Evolutionary conservation across 2,888 invertebrate species (phyloP), one percentile per base, ranked within the genome.

Genomic region (Drosophila maculinotata): DNA sequence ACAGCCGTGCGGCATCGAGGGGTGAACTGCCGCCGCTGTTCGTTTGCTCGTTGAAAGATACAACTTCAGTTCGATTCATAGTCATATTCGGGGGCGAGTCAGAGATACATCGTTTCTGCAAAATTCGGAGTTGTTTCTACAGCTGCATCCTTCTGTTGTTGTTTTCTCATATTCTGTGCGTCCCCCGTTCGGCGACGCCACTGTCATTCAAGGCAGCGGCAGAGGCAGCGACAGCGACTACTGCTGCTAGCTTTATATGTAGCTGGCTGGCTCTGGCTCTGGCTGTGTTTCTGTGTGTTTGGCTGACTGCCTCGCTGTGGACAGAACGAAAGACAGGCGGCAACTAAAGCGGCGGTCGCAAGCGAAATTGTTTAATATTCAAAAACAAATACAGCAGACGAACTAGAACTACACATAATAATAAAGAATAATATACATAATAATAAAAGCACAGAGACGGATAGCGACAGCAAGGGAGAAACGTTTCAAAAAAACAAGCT

Each of bases 301-400:
- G 57, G 82, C 79, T 79, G 83, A 76, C 76, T 76, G 76, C 76
- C 76, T 76, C 69, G 76, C 76, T 76, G 76, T 80, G 83, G 80
- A 79, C 83, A 83, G 79, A 79, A 79, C 82, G 80, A 78, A 83
- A 80, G 83, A 80, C 80, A 83, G 80, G 83, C 80, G 80, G 83
- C 80, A 76, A 80, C 80, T 80, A 78, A 80, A 76, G 68, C 70
- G 75, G 74, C 75, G 63, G 67, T 74, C 74, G 67, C 74, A 48
- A 70, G 57, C 74, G 53, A 74, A 73, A 74, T 74, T 73, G 64
- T 73, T 73, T 73, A 72, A 72, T 69, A 64, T 69, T 76, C n/a
- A 65, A 75, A 74, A 53, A 70, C 54, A 74, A 76, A 63, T 59
- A 72, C 52, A 56, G 35, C 36, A 47, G 41, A 4, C 70, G 54